Percentiles rank a stretch among this genome's conserved stretches.
Evolutionary conservation across 2,888 invertebrate species (phyloP).

Genomic region (Cephonodes hylas): DNA sequence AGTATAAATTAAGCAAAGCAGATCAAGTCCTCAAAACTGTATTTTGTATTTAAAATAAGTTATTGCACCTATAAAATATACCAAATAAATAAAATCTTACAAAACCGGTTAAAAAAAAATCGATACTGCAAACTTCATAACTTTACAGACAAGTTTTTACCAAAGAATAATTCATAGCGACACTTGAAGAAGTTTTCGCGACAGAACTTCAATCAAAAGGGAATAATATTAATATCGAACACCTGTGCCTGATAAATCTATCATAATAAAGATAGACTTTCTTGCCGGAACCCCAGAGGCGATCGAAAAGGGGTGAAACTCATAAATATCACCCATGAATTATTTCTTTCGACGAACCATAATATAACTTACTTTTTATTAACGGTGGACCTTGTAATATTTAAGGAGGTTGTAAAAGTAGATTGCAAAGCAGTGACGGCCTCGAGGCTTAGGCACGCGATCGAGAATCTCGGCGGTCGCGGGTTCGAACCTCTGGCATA

Average conservation of each 20-base stretch:
- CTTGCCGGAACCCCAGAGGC: not conserved
- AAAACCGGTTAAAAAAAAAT: too few species aligned
- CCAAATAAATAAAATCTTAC: too few species aligned
- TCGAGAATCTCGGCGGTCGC: too few species aligned
- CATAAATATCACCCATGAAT: constrained; percentile 2
- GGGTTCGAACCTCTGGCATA: too few species aligned
- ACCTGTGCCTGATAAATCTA: constrained; percentile 5
- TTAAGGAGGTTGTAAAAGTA: not conserved
- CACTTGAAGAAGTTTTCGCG: not conserved
- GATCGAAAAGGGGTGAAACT: not conserved
- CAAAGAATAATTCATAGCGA: not conserved
- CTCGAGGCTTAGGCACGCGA: too few species aligned
- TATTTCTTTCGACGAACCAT: not conserved
- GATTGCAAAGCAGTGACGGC: too few species aligned
- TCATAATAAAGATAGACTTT: constrained; percentile 1
- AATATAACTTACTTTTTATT: constrained; percentile 5
- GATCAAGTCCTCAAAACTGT: too few species aligned
- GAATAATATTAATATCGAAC: not conserved
- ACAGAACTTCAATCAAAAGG: not conserved
- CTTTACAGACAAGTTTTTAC: too few species aligned
- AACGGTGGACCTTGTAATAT: constrained; percentile 3
- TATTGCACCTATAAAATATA: too few species aligned
- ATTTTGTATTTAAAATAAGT: too few species aligned
- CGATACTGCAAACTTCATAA: too few species aligned
- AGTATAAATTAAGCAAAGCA: too few species aligned